phyloP scores from a whole-genome alignment of 2,113 vertebrate species.

The Corynorhinus townsendii region DNA sequence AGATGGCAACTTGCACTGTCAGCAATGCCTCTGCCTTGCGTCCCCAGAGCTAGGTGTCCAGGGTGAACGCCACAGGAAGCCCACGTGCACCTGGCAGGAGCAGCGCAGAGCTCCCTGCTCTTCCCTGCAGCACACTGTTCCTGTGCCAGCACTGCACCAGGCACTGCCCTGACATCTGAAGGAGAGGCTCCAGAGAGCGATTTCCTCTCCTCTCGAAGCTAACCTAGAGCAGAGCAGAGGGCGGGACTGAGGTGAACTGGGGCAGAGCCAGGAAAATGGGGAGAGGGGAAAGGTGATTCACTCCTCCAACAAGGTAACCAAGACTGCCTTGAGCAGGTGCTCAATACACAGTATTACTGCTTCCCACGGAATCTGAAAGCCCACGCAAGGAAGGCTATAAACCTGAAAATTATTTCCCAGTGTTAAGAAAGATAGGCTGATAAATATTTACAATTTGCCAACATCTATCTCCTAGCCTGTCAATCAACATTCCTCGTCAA shows the following conservation, averaged over 20 bases:
- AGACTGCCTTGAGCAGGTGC: background rate
- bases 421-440: background rate
- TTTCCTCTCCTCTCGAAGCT: background rate
- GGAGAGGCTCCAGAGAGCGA: background rate
- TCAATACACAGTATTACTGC: background rate
- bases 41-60: background rate
- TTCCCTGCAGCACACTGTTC: background rate
- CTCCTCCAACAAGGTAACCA: background rate
- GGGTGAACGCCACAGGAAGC: rapidly evolving
- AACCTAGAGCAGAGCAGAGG: background rate
- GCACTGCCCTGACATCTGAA: background rate
- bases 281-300: background rate
- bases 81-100: rapidly evolving
- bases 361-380: background rate
- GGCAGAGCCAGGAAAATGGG: background rate
- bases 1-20: background rate
- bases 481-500: background rate
- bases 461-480: background rate
- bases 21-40: background rate
- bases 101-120: background rate
- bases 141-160: background rate
- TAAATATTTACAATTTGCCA: background rate
- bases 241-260: background rate
- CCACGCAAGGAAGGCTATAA: background rate
- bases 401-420: background rate